Evolutionary conservation across 2,888 invertebrate species (phyloP), one percentile per base, ranked within the genome.

Genomic region (Toxonevra muliebris): DNA sequence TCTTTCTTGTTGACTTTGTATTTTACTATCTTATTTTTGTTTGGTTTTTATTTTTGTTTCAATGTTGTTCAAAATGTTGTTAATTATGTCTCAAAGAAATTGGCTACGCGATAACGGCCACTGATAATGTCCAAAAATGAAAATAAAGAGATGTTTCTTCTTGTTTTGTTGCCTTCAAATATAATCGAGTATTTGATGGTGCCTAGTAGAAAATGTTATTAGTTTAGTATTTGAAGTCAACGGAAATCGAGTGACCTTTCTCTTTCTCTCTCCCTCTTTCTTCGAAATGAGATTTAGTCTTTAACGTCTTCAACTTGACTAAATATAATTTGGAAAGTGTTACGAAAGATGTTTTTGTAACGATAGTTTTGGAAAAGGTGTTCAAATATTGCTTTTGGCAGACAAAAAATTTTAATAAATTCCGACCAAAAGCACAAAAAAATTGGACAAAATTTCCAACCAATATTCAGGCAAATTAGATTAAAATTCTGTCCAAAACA

Each of bases 11-110:
- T 19, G 19, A 13, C 30, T 57, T 57, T 42, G 17, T 2, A 15
- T 19, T 54, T 53, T 43, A 43, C 50, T 45, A 17, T n/a, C 53
- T 53, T 4, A 30, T 30, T 53, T 53, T 19, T 12, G 10, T 7
- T 13, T n/a, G 48, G 8, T 48, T 48, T 48, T 61, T 12, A 8
- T 11, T 61, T 48, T n/a, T 1, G 12, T 43, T 60, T 15, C 53
- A 7, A 9, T 20, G 12, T 41, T 40, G 41, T 60, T 30, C 48
- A 60, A 48, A 66, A 60, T 61, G 48, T 19, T 55, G 61, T 66
- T 66, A 66, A 66, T 66, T 66, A 55, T 59, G 9, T 48, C 17
- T 19, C 48, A 48, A 48, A 54, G 48, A 61, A 66, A 61, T 66
- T 55, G 66, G 30, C 19, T 58, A 55, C 45, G 55, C 50, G 66